phyloP scores from a whole-genome alignment of 2,888 invertebrate species.

The Dasysyrphus albostriatus region DNA sequence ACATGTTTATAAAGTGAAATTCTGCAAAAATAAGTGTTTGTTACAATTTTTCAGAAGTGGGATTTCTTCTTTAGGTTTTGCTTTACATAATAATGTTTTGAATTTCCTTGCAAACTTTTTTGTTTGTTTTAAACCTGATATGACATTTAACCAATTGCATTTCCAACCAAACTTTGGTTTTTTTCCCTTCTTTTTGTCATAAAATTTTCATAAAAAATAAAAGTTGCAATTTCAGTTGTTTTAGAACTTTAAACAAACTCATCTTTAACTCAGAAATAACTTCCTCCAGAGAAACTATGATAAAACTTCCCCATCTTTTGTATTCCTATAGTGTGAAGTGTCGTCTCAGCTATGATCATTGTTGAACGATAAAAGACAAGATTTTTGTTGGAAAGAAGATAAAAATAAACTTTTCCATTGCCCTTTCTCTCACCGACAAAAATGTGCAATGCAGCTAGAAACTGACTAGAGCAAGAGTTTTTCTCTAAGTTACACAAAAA shows the following conservation, averaged over 20 bases:
- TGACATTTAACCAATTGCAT: neutral
- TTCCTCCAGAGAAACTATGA: neutral
- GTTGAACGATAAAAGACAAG: neutral
- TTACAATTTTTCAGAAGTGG: neutral
- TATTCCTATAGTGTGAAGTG: neutral
- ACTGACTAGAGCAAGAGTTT: neutral
- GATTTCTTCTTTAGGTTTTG: neutral
- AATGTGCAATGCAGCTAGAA: neutral
- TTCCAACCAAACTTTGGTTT: neutral
- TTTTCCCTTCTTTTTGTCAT: too few species aligned
- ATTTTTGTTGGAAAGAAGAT: neutral
- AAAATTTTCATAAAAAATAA: neutral
- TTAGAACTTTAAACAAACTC: conserved; percentile 15
- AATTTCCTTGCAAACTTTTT: neutral
- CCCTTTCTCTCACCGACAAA: conserved; percentile 1
- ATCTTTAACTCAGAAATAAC: conserved; percentile 6
- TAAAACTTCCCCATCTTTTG: neutral
- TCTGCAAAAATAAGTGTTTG: too few species aligned
- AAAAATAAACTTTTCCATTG: conserved; percentile 12
- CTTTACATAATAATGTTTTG: neutral
- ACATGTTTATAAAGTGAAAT: too few species aligned
- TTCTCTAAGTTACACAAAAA: neutral
- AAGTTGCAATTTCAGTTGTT: neutral
- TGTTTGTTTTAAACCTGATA: neutral
- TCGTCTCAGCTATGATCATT: conserved; percentile 17